phyloP scores from a whole-genome alignment of 2,113 vertebrate species.

The Brienomyrus brachyistius region DNA sequence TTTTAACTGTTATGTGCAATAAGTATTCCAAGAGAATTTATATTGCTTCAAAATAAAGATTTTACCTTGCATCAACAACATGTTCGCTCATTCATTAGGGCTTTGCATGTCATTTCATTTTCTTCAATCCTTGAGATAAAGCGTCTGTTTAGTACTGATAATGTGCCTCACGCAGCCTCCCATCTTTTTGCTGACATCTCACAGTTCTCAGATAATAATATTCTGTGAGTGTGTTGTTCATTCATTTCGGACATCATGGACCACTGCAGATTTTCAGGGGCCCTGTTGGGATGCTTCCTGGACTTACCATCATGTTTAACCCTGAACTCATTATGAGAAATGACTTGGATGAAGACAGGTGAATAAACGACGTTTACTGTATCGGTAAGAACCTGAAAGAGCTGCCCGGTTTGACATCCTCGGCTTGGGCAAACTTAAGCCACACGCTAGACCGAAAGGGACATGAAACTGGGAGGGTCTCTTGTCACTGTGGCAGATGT shows the following conservation, averaged over 20 bases:
- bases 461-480: neutral
- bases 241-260: neutral
- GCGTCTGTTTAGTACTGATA: neutral
- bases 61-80: constrained; percentile 30
- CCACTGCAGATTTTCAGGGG: neutral
- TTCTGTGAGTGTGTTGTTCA: neutral
- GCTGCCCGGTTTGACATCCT: neutral
- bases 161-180: neutral
- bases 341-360: neutral
- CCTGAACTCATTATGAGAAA: neutral
- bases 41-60: constrained; percentile 62
- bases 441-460: neutral
- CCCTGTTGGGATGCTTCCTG: neutral
- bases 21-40: constrained; percentile 36
- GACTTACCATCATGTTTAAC: neutral
- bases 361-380: neutral
- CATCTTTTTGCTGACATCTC: neutral
- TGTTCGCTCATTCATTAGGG: neutral
- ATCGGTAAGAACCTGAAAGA: neutral
- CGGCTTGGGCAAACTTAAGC: neutral
- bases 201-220: neutral
- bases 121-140: neutral
- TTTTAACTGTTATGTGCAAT: neutral
- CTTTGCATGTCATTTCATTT: neutral
- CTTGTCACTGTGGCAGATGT: neutral